Conservation (phyloP, 2,797 vertebrate genomes). For the Pangasius macronema region DNA sequence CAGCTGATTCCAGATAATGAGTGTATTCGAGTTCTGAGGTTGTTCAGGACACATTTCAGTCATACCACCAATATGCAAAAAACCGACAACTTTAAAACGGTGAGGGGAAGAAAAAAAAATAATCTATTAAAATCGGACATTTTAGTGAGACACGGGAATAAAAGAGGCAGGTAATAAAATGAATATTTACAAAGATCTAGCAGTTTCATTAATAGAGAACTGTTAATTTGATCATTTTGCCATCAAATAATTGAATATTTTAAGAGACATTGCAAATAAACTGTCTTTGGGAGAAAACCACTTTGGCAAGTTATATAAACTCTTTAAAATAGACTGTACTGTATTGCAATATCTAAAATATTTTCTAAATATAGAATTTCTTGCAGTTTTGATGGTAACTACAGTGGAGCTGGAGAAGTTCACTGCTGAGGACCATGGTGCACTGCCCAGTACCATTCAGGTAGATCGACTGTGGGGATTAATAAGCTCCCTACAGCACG, state of each 20-base stretch:
- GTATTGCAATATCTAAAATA: slow-evolving; percentile 47
- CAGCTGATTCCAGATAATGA: slow-evolving; percentile 22
- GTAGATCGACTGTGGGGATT: slow-evolving; percentile 42
- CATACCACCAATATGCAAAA: slow-evolving; percentile 22
- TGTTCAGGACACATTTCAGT: slow-evolving; percentile 32
- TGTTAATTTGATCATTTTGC: slow-evolving; percentile 15
- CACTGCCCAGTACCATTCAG: slow-evolving; percentile 61
- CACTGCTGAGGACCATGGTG: slow-evolving; percentile 68
- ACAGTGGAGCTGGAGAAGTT: slow-evolving; percentile 47
- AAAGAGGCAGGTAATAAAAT: slow-evolving; percentile 2
- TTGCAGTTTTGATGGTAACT: slow-evolving; percentile 47
- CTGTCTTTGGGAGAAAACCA: slow-evolving; percentile 51
- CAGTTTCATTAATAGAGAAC: slow-evolving; percentile 8
- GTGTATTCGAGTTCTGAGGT: slow-evolving; percentile 38
- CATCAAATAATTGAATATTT: slow-evolving; percentile 22
- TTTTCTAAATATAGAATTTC: slow-evolving; percentile 30
- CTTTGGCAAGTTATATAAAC: slow-evolving; percentile 57
- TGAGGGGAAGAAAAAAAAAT: not conserved
- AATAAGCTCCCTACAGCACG: slow-evolving; percentile 56
- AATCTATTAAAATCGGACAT: not conserved
- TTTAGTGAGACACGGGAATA: not conserved
- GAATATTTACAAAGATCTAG: slow-evolving; percentile 22
- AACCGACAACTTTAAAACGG: slow-evolving; percentile 18
- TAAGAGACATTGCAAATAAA: slow-evolving; percentile 27
- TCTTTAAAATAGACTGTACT: slow-evolving; percentile 40